Evolutionary conservation across 92 coral and sea anemone genomes (phyloP).

Genomic region (Palythoa grandis): DNA sequence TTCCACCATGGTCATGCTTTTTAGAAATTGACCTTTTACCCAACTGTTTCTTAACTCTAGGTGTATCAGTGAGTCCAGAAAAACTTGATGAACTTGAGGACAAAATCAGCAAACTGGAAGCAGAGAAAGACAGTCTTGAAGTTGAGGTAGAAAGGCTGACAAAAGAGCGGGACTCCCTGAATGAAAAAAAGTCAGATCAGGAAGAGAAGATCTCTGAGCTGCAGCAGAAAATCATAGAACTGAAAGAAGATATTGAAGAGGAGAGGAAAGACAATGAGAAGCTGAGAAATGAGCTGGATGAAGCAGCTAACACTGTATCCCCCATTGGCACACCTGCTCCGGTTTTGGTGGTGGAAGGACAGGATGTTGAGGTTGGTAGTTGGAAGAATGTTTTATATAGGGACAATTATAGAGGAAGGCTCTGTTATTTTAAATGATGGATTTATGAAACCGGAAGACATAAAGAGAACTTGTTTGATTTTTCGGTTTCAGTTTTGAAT

Average conservation of each 20-base stretch:
- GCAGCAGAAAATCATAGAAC: constrained; percentile 61
- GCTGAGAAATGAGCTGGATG: constrained; percentile 74
- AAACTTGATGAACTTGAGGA: constrained; percentile 95
- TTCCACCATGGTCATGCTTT: no score
- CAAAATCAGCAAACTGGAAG: constrained; percentile 74
- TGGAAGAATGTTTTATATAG: not conserved
- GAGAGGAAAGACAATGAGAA: constrained; percentile 78
- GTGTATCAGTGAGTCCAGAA: constrained; percentile 66
- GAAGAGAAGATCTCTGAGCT: constrained; percentile 59
- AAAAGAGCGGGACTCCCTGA: constrained; percentile 73
- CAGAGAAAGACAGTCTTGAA: constrained; percentile 78
- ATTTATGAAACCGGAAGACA: not conserved
- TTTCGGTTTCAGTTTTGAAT: no score
- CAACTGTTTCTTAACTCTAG: constrained; percentile 48
- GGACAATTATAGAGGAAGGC: no score
- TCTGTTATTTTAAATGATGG: not conserved
- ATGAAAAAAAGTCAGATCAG: constrained; percentile 63
- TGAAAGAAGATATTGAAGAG: constrained; percentile 64
- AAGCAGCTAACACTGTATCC: constrained; percentile 69
- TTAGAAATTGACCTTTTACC: not conserved
- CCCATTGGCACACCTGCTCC: constrained; percentile 52
- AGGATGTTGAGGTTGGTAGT: constrained; percentile 73
- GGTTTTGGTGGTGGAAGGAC: constrained; percentile 69
- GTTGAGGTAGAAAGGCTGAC: constrained; percentile 75
- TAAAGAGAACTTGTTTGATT: no score